Percentiles rank a stretch among this genome's conserved stretches.
phyloP scores from a whole-genome alignment of 2,113 vertebrate genomes.

The Eulemur rufifrons region DNA sequence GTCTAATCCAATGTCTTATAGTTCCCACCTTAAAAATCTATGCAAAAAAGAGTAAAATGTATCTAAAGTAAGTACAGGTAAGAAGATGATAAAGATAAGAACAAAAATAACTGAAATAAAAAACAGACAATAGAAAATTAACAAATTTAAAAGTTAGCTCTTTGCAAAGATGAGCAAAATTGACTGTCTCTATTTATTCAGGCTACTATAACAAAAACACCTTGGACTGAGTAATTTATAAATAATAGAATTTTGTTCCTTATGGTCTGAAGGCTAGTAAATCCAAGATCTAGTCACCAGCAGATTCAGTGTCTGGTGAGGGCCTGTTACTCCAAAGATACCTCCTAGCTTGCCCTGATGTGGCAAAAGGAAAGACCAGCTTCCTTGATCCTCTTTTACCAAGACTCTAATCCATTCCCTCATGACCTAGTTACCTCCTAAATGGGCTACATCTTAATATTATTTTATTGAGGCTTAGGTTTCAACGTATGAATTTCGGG shows the following conservation, averaged over 20 bases:
- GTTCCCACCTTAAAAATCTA: background rate
- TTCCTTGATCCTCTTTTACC: background rate
- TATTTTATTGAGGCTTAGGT: background rate
- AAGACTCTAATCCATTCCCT: background rate
- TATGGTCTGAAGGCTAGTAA: background rate
- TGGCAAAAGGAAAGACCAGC: background rate
- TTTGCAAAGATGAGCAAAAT: background rate
- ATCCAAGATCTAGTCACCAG: background rate
- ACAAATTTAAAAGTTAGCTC: background rate
- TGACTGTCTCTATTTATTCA: background rate
- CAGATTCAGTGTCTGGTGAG: background rate
- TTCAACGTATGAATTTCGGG: background rate
- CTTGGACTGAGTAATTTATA: background rate
- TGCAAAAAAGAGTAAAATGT: background rate
- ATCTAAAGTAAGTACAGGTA: background rate
- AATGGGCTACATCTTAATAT: background rate
- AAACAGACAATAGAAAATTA: background rate
- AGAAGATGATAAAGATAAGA: background rate
- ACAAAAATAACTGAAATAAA: background rate
- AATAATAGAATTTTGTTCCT: background rate
- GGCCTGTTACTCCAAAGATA: background rate
- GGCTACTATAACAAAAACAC: background rate
- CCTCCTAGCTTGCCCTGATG: background rate
- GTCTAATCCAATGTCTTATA: background rate
- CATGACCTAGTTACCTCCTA: background rate